Percentiles rank a stretch among this genome's conserved stretches.
These are phyloP conservation scores for Melieria picta DNA, from an alignment of 2,888 invertebrate genomes.

Conservation along the genomic window DNA sequence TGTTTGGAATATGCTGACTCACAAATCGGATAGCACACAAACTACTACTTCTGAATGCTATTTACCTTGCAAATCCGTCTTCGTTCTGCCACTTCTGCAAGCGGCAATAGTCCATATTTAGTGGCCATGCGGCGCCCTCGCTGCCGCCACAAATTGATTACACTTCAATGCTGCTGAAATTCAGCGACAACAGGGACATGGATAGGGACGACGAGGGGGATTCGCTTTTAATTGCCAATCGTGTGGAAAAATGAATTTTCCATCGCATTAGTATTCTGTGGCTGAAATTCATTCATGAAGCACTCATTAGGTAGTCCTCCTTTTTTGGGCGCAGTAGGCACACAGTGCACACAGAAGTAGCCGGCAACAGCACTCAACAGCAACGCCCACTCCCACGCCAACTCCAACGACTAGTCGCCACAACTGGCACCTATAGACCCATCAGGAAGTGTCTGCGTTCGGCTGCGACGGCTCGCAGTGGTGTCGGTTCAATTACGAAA, in stretches of 20 bases:
- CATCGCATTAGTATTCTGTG: slow-evolving; percentile 65
- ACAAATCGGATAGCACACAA: too few species aligned
- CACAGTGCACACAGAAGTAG: background rate
- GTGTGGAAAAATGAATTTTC: slow-evolving; percentile 65
- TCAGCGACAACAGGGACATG: too few species aligned
- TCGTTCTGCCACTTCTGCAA: too few species aligned
- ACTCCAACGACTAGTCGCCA: slow-evolving; percentile 17
- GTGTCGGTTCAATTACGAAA: slow-evolving; percentile 39
- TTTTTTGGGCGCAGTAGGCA: background rate
- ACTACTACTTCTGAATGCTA: too few species aligned
- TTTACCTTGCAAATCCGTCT: too few species aligned
- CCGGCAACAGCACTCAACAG: background rate
- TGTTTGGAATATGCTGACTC: too few species aligned
- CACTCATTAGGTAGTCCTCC: slow-evolving; percentile 61
- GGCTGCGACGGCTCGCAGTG: slow-evolving; percentile 8
- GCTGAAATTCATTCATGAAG: slow-evolving; percentile 64
- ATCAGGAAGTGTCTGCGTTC: background rate
- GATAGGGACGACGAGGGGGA: background rate
- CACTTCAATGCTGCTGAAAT: background rate
- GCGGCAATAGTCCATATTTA: too few species aligned
- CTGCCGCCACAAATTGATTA: background rate
- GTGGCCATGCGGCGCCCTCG: background rate
- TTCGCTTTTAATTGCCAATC: slow-evolving; percentile 64
- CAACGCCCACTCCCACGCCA: background rate
- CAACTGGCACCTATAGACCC: background rate